A percentile compares a stretch with the other conserved stretches of the same genome.
Conservation (phyloP, 2,797 vertebrate genomes). For the Enteromius paludinosus region DNA sequence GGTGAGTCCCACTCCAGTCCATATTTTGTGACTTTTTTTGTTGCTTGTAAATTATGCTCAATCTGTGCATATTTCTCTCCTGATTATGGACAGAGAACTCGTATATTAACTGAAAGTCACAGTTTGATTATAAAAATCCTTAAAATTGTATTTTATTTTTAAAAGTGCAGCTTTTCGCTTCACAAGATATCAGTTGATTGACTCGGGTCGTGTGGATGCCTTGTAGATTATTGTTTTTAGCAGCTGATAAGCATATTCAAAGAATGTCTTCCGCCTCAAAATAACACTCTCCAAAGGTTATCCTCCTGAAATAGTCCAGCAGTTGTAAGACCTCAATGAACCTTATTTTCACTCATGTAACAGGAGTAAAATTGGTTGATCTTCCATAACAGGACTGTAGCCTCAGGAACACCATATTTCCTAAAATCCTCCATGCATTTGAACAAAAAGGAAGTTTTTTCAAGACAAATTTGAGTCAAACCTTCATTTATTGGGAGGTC, state of each 20-base stretch:
- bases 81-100: not conserved
- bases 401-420: not conserved
- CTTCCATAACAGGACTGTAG: not conserved
- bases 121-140: not conserved
- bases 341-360: not conserved
- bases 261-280: slow-evolving; percentile 19
- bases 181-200: not conserved
- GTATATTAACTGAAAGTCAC: not conserved
- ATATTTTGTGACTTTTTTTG: not conserved
- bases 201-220: not conserved
- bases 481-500: slow-evolving; percentile 45
- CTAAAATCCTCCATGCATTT: not conserved
- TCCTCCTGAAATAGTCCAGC: not conserved
- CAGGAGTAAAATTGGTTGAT: not conserved
- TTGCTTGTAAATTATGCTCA: not conserved
- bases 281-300: slow-evolving; percentile 40
- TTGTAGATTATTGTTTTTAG: not conserved
- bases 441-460: not conserved
- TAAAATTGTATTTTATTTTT: not conserved
- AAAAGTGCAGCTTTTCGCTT: not conserved
- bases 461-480: slow-evolving; percentile 29
- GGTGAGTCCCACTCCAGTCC: not conserved
- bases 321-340: not conserved
- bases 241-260: slow-evolving; percentile 7
- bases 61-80: not conserved